Percentiles rank a stretch among this genome's conserved stretches.
Evolutionary conservation across 2,113 vertebrate species (phyloP).

Genomic region (Chloroceryle aenea): DNA sequence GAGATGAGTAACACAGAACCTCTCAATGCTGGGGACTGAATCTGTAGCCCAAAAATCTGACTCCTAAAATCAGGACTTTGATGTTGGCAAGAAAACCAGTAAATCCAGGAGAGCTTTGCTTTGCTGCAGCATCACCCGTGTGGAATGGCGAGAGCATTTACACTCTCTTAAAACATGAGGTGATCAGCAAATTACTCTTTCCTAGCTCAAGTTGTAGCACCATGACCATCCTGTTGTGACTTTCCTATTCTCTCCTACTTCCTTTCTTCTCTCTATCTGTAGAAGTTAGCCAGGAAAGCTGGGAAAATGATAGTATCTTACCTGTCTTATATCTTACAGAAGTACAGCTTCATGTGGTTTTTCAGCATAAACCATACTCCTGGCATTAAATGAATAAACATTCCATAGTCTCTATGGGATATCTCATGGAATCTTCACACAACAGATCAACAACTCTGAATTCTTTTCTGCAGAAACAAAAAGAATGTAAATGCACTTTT

Average conservation of each 20-base stretch:
- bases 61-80: neutral
- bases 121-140: neutral
- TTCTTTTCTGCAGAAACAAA: neutral
- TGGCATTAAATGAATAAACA: neutral
- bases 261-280: neutral
- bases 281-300: neutral
- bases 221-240: neutral
- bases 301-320: neutral
- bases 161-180: neutral
- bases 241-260: neutral
- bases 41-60: neutral
- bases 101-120: neutral
- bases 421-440: neutral
- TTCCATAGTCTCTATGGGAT: rapidly evolving
- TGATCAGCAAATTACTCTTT: neutral
- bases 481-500: neutral
- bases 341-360: neutral
- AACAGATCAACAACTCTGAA: neutral
- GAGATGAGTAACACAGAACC: neutral
- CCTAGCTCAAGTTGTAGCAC: neutral
- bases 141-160: neutral
- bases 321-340: neutral
- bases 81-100: neutral
- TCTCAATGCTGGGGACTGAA: neutral
- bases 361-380: neutral